Evolutionary conservation across 2,113 vertebrate genomes (phyloP), one percentile per base, ranked within the genome.

Genomic region (Chionis minor): DNA sequence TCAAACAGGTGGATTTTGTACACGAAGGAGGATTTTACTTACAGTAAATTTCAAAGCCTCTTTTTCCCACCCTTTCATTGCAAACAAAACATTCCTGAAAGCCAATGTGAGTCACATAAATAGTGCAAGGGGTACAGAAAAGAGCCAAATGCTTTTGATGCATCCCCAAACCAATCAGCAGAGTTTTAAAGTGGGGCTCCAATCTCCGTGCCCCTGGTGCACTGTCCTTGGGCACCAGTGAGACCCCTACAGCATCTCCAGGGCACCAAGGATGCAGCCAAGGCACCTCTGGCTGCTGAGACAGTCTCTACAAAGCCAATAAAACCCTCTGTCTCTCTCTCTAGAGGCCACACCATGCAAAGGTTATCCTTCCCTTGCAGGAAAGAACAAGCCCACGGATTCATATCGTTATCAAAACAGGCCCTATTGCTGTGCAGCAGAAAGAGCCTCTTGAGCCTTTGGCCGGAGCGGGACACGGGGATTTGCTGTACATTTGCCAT

Each of bases 401-500:
- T 91, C 83, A n/a, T 65, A 66, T 32, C 0, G 0, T 61, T 90
- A n/a, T 58, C n/a, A 9, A 56, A 95, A 69, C 21, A 75, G 52
- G 28, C 8, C 56, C 33, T 63, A 24, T 28, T 81, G 24, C 54
- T 62, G 24, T 40, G 58, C 66, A 85, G 69, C 56, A 80, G 77
- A 72, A 88, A 78, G 47, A 87, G 52, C 69, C 54, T 47, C 86
- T 80, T 66, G 69, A 95, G 88, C 73, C 70, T 65, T 79, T 91
- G 65, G 70, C 66, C 91, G 58, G 58, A 86, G 70, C 3, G 19
- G 69, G 72, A 91, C 69, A 77, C 32, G 71, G 85, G 63, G 82
- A 96, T 96, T 96, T 97, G 74, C 63, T 75, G 44, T 61, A 90
- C 32, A 61, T 81, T 94, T 77, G 65, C 81, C 87, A 88, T 69